Percentiles rank a stretch among this genome's conserved stretches.
Conservation (phyloP, 1,140 invertebrate species). For the Eueides isabella region DNA sequence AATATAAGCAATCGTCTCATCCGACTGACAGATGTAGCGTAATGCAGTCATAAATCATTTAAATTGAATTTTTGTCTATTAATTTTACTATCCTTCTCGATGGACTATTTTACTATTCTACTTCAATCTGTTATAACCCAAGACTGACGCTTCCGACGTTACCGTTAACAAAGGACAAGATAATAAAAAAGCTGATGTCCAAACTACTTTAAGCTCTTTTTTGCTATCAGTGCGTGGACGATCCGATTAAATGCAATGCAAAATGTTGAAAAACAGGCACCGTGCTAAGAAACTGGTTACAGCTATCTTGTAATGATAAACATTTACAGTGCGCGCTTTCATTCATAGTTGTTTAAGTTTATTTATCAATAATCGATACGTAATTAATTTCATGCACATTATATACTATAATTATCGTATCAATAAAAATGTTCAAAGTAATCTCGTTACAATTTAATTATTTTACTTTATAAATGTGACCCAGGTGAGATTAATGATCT, state of each 20-base stretch:
- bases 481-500: conserved; percentile 48
- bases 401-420: background rate
- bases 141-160: background rate
- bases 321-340: conserved; percentile 7
- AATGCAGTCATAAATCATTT: background rate
- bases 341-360: conserved; percentile 4
- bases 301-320: conserved; percentile 2
- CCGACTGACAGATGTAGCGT: conserved; percentile 11
- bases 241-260: conserved; percentile 6
- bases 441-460: conserved; percentile 2
- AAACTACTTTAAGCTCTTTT: background rate
- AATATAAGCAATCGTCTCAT: conserved; percentile 46
- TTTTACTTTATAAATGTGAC: conserved; percentile 26
- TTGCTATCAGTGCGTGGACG: background rate
- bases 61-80: background rate
- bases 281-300: background rate
- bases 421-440: background rate
- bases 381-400: background rate
- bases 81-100: background rate
- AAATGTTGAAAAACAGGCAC: conserved; percentile 5
- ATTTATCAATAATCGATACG: conserved; percentile 4
- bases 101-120: background rate
- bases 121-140: background rate
- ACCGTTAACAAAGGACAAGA: background rate
- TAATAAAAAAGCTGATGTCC: background rate